Conservation (phyloP, 2,113 vertebrate genomes). For the Eulacestoma nigropectus region DNA sequence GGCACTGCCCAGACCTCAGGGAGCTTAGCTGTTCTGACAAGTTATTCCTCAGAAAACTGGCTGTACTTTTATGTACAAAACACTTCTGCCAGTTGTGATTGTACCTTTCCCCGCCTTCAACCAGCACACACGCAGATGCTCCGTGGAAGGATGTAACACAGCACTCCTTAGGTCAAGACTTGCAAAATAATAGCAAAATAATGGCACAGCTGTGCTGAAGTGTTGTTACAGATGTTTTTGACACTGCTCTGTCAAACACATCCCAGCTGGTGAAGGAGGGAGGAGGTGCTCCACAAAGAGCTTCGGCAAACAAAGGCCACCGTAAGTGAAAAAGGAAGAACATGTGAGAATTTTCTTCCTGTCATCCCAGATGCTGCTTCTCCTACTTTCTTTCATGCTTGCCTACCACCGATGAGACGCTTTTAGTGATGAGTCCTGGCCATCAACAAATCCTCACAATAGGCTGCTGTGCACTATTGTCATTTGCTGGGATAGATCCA, state of each 20-base stretch:
- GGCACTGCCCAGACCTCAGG: not conserved
- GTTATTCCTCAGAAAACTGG: not conserved
- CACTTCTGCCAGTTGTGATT: not conserved
- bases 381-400: not conserved
- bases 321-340: not conserved
- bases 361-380: not conserved
- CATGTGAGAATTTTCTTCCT: not conserved
- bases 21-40: not conserved
- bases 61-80: not conserved
- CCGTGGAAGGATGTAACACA: not conserved
- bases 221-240: not conserved
- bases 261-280: not conserved
- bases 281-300: not conserved
- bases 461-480: not conserved
- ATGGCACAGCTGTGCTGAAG: not conserved
- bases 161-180: not conserved
- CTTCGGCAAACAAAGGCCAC: not conserved
- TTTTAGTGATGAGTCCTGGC: not conserved
- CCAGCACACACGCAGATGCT: not conserved
- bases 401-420: not conserved
- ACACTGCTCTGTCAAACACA: not conserved
- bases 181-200: not conserved
- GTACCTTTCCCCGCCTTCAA: not conserved
- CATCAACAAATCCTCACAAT: not conserved
- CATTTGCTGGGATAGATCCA: not conserved